phyloP scores from a whole-genome alignment of 2,888 invertebrate species.

The Lepidochrysops patricia region DNA sequence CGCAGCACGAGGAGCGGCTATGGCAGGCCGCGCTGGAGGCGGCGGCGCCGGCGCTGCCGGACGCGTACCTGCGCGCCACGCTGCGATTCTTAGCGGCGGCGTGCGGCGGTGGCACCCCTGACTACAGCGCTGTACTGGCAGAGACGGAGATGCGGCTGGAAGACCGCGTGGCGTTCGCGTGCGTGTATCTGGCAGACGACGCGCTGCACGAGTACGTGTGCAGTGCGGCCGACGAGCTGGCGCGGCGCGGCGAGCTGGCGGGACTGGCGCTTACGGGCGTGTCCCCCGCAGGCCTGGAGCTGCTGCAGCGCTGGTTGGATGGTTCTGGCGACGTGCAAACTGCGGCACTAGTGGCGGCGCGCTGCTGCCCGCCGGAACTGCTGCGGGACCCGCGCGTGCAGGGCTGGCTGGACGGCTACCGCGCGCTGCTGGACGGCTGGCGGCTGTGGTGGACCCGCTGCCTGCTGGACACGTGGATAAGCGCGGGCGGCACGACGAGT shows the following conservation, averaged over 20 bases:
- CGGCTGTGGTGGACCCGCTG: conserved; percentile 92
- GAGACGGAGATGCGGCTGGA: conserved; percentile 89
- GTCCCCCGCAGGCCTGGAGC: conserved; percentile 78
- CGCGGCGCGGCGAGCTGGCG: conserved; percentile 85
- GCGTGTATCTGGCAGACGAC: conserved; percentile 87
- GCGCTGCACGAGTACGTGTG: conserved; percentile 86
- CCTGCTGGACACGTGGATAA: conserved; percentile 88
- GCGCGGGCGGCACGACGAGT: conserved; percentile 66
- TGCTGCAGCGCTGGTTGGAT: conserved; percentile 92
- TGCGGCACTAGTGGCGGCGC: conserved; percentile 85
- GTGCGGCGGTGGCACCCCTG: conserved; percentile 71
- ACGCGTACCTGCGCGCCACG: conserved; percentile 92
- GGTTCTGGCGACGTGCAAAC: conserved; percentile 93
- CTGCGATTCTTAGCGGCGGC: conserved; percentile 92
- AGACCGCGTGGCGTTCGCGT: conserved; percentile 93
- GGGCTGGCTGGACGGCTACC: conserved; percentile 86
- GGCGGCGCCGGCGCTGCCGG: conserved; percentile 85
- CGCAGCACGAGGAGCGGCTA: conserved; percentile 87
- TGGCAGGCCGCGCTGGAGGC: conserved; percentile 88
- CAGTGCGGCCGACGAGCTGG: conserved; percentile 84
- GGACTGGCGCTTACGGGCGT: conserved; percentile 85
- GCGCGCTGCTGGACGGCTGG: conserved; percentile 90
- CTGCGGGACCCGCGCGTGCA: conserved; percentile 78
- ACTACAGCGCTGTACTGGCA: conserved; percentile 67
- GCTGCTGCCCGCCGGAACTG: conserved; percentile 82